These are phyloP conservation scores for Cephalophus harveyi DNA, from an alignment of 2,113 vertebrate species.

Conservation along the genomic window DNA sequence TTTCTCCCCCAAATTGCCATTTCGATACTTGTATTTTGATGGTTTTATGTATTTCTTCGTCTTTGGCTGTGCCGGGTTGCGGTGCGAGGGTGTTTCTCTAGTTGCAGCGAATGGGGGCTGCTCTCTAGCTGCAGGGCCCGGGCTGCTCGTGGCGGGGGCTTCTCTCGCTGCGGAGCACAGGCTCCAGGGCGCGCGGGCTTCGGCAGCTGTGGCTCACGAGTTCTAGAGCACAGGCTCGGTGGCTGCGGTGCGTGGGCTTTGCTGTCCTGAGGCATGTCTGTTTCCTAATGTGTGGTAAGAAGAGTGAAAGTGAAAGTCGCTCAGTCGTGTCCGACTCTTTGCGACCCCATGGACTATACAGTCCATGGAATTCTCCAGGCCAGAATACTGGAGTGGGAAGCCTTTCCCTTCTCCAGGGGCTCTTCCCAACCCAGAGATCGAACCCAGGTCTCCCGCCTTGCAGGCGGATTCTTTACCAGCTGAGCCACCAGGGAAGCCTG, in stretches of 20 bases:
- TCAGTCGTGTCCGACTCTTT: neutral
- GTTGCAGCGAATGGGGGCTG: neutral
- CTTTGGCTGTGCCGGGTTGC: neutral
- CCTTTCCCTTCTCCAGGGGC: neutral
- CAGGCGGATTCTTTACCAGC: neutral
- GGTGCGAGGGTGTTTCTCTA: neutral
- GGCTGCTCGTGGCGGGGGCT: accelerated
- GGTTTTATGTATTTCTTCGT: neutral
- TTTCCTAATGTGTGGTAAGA: neutral
- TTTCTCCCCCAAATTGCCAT: neutral
- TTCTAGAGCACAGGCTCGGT: neutral
- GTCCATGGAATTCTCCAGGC: neutral
- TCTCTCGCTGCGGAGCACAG: accelerated
- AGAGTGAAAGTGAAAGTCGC: neutral
- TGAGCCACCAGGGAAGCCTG: neutral
- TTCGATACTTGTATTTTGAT: neutral
- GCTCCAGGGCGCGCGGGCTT: neutral
- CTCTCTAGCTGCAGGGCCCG: neutral
- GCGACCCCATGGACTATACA: neutral
- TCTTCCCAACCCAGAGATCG: neutral
- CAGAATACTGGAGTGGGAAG: neutral
- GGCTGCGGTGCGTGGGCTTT: neutral
- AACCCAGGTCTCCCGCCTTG: neutral
- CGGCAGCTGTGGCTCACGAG: accelerated
- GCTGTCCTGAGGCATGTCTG: neutral